Base-by-base conservation (phyloP, 2,888 invertebrate species). In the Muscina levida region DNA sequence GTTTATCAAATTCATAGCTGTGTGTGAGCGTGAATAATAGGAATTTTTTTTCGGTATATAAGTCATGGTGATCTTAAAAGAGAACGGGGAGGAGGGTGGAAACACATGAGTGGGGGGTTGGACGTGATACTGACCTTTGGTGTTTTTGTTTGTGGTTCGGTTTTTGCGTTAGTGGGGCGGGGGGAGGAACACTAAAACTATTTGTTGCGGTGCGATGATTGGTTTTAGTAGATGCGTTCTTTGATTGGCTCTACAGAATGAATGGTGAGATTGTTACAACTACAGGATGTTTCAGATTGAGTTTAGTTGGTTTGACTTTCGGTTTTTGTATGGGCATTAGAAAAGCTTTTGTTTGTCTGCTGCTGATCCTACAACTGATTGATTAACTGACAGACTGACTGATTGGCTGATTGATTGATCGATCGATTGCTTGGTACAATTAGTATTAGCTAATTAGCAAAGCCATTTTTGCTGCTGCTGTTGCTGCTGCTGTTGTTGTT, bases 1-100 rank as follows among this genome's bases (percentile, higher is more conserved):
- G 91, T 97, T 97, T 89, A 96, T 94, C 90, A 96, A 94, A 92
- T 97, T 97, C 97, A 97, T 97, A 91, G 92, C 91, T 91, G 88
- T 87, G 82, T 88, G 89, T 84, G 88, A 84, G 82, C 86, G 85
- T 59, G 81, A 72, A 77, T 77, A 77, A 72, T 82, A 80, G 71
- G 82, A 79, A 75, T 86, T 84, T 84, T 85, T 86, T 85, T 87
- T 87, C 80, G 87, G 87, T 85, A 87, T 87, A 83, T 87, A 87
- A 82, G 86, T 88, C 87, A 87, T 87, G 83, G 48, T 77, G 76
- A 51, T 51, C 22, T 57, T 57, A 13, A 37, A 57, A 59, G 24
- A 53, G 42, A 74, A 73, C 31, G 66, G 26, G 31, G 57, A 39
- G 44, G 26, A 53, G 0, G 31, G 42, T 11, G 3, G 15, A 37